A percentile compares a stretch with the other conserved stretches of the same genome.
These are phyloP conservation scores for Silvanus unidentatus DNA, from an alignment of 2,888 invertebrate genomes.

Conservation along the genomic window DNA sequence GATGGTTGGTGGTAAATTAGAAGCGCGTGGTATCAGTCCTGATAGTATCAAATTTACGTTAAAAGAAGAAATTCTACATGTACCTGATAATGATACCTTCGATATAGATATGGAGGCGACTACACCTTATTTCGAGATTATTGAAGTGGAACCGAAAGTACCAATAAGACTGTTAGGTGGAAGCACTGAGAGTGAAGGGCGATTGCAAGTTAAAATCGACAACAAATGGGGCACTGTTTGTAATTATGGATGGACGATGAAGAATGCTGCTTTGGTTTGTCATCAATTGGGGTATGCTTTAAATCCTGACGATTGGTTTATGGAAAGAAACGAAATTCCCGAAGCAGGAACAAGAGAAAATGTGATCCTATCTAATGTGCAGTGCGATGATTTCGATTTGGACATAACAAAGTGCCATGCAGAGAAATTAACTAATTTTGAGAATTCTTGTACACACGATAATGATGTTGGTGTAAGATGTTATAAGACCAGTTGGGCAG, in stretches of 20 bases:
- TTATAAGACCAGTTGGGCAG: constrained; percentile 91
- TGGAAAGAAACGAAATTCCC: constrained; percentile 78
- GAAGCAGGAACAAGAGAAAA: constrained; percentile 69
- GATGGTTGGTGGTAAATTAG: constrained; percentile 90
- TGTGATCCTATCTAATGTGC: constrained; percentile 78
- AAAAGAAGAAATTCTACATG: constrained; percentile 67
- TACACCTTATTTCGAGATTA: constrained; percentile 49
- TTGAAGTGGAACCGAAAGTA: constrained; percentile 56
- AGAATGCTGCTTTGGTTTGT: constrained; percentile 88
- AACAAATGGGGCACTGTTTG: constrained; percentile 97
- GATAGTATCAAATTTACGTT: constrained; percentile 75
- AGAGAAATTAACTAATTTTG: constrained; percentile 71
- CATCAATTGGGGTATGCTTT: constrained; percentile 89
- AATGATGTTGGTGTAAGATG: constrained; percentile 86
- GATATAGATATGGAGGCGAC: constrained; percentile 56
- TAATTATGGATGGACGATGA: constrained; percentile 90
- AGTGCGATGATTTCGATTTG: constrained; percentile 84
- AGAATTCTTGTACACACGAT: constrained; percentile 81
- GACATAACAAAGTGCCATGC: constrained; percentile 84
- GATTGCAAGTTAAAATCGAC: constrained; percentile 76
- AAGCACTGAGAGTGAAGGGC: constrained; percentile 73
- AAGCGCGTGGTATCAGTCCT: constrained; percentile 72
- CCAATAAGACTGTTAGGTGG: constrained; percentile 81
- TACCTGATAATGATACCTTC: constrained; percentile 58
- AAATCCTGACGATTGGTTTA: constrained; percentile 86